These are phyloP conservation scores for Linyphia triangularis DNA, from an alignment of 2,888 invertebrate genomes.

Conservation along the genomic window DNA sequence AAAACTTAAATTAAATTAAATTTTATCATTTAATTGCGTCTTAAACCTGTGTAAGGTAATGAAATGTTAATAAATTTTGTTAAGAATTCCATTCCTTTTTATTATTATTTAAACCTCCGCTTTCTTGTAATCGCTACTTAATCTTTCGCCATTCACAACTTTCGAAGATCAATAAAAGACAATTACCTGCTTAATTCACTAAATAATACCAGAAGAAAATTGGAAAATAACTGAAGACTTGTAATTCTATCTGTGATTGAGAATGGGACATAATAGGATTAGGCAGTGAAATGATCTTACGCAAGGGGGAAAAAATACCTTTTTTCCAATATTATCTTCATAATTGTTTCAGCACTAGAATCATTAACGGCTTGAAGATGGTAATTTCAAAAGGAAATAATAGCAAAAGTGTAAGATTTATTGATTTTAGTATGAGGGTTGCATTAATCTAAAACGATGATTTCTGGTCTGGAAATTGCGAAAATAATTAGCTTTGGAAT, in stretches of 20 bases:
- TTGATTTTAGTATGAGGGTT: background rate
- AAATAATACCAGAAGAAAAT: background rate
- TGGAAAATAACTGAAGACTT: background rate
- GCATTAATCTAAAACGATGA: background rate
- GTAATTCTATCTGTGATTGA: constrained; percentile 14
- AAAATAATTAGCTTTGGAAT: no score
- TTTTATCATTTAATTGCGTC: no score
- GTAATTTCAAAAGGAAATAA: background rate
- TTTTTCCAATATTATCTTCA: constrained; percentile 32
- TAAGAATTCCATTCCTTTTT: no score
- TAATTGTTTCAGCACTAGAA: constrained; percentile 34
- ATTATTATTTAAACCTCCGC: no score
- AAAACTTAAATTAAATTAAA: no score
- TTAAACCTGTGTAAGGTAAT: no score
- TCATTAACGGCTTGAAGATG: constrained; percentile 27
- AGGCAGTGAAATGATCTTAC: background rate
- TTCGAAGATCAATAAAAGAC: background rate
- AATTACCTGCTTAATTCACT: background rate
- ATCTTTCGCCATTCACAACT: no score
- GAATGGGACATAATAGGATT: constrained; percentile 14
- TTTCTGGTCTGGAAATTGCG: background rate
- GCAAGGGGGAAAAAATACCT: background rate
- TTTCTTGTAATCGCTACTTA: no score
- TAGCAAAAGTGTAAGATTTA: background rate
- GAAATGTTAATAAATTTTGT: no score